These are phyloP conservation scores for Oceanodroma leucorhoa DNA, from an alignment of 2,797 vertebrate genomes.

Conservation along the genomic window DNA sequence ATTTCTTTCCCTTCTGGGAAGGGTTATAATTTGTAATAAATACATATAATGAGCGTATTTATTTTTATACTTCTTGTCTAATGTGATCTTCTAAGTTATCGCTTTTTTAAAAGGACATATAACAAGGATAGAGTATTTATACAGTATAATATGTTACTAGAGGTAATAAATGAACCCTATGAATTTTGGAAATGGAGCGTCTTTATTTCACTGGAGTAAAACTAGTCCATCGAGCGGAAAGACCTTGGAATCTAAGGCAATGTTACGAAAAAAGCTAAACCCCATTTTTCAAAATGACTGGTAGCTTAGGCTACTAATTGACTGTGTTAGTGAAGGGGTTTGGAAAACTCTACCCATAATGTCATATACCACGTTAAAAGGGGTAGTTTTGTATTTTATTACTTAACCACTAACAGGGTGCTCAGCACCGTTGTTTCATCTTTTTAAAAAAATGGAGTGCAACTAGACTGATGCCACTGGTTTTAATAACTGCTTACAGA, in stretches of 20 bases:
- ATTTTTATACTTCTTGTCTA: constrained; percentile 99
- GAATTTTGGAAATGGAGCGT: constrained; percentile 61
- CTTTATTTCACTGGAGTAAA: constrained; percentile 56
- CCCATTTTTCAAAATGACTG: not conserved
- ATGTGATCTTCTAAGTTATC: constrained; percentile 93
- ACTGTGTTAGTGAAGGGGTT: not conserved
- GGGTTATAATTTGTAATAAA: constrained; percentile 91
- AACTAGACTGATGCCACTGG: not conserved
- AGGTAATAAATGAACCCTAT: constrained; percentile 81
- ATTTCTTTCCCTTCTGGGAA: constrained; percentile 93
- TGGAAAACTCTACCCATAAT: constrained; percentile 1
- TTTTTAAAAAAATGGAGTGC: not conserved
- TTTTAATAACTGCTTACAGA: not conserved
- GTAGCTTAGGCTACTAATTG: not conserved
- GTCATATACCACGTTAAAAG: not conserved
- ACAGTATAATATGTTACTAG: constrained; percentile 90
- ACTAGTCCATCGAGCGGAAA: not conserved
- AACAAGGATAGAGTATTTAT: constrained; percentile 99
- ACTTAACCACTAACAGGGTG: constrained; percentile 20
- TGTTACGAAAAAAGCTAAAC: not conserved
- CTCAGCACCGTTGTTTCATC: not conserved
- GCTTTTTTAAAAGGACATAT: constrained; percentile 92
- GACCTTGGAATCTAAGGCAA: not conserved
- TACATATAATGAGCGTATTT: constrained; percentile 95
- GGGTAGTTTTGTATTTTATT: constrained; percentile 6